Evolutionary conservation across 2,888 invertebrate genomes (phyloP).

Genomic region (Tiliacea citrago): DNA sequence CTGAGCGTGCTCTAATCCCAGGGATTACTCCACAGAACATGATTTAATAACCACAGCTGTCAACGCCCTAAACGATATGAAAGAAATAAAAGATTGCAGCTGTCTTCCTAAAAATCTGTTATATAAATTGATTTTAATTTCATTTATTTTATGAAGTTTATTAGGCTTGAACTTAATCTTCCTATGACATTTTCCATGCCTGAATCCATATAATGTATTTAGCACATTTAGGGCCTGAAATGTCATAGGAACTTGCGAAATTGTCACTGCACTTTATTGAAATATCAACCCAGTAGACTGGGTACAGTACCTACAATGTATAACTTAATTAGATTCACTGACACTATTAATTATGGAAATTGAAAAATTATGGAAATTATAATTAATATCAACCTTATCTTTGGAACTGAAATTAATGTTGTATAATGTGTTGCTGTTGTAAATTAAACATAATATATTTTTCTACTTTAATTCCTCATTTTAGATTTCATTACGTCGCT

Average conservation of each 20-base stretch:
- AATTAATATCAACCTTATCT: conserved; percentile 4
- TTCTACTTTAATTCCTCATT: conserved; percentile 5
- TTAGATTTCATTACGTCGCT: not conserved
- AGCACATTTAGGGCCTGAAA: not conserved
- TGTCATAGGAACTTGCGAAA: no score
- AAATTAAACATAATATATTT: conserved; percentile 4
- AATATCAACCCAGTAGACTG: conserved; percentile 8
- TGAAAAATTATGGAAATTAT: not conserved
- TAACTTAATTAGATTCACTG: conserved; percentile 15
- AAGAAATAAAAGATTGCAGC: conserved; percentile 56
- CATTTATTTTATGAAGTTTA: conserved; percentile 32
- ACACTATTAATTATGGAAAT: conserved; percentile 18
- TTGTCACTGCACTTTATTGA: not conserved
- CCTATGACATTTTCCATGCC: not conserved
- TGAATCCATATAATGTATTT: not conserved
- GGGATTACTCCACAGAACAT: conserved; percentile 71
- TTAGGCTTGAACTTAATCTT: not conserved
- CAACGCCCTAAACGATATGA: conserved; percentile 73
- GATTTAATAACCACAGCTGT: conserved; percentile 86
- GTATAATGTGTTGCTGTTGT: not conserved
- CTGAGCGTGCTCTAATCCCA: conserved; percentile 77
- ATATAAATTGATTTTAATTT: conserved; percentile 31
- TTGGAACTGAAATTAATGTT: conserved; percentile 1
- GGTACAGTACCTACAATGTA: not conserved
- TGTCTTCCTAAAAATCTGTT: conserved; percentile 45